A percentile compares a stretch with the other conserved stretches of the same genome.
phyloP scores from a whole-genome alignment of 2,113 vertebrate genomes.

The Scomber colias region DNA sequence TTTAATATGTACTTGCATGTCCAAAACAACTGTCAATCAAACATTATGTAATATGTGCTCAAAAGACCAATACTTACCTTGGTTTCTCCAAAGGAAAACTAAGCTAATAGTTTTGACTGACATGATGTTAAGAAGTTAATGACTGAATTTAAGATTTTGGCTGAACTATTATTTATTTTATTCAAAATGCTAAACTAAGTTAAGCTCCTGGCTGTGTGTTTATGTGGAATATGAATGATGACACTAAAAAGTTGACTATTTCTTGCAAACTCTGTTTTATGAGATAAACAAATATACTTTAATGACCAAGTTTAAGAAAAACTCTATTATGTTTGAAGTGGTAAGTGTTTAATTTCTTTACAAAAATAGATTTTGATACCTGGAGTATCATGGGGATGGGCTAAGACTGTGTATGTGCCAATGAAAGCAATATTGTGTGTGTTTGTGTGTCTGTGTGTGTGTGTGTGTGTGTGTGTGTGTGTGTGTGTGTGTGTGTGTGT shows the following conservation, averaged over 20 bases:
- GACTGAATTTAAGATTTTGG: not conserved
- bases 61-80: not conserved
- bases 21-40: not conserved
- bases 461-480: constrained; percentile 18
- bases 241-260: not conserved
- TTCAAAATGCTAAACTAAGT: not conserved
- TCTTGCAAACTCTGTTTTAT: not conserved
- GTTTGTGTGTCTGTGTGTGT: constrained; percentile 24
- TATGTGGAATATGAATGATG: not conserved
- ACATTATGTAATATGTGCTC: not conserved
- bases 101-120: not conserved
- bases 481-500: constrained; percentile 13
- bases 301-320: too few species aligned
- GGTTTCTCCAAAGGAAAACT: not conserved
- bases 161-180: not conserved
- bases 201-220: not conserved
- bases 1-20: not conserved
- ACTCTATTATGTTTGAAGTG: too few species aligned
- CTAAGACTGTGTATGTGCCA: not conserved
- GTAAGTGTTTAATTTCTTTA: too few species aligned
- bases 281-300: not conserved
- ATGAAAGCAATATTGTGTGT: constrained; percentile 45
- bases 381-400: constrained; percentile 15
- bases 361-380: not conserved
- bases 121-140: not conserved